Percentiles rank a stretch among this genome's conserved stretches.
These are phyloP conservation scores for Syritta pipiens DNA, from an alignment of 2,888 invertebrate species.

Conservation along the genomic window DNA sequence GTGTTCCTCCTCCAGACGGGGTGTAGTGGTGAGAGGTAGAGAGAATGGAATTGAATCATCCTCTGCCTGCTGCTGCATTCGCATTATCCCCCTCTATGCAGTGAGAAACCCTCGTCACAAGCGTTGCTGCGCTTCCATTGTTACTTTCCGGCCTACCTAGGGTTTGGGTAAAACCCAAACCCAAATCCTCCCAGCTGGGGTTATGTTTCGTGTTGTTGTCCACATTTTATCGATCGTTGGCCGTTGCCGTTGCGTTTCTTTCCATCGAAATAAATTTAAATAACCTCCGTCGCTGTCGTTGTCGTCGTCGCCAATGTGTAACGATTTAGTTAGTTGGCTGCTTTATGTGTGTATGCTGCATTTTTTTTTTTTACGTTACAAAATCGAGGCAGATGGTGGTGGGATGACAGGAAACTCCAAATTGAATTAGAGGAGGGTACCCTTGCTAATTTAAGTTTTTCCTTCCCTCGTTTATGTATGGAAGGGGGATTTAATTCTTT, in stretches of 20 bases:
- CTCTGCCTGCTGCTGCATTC: conserved; percentile 40
- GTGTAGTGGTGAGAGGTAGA: too few species aligned
- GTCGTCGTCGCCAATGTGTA: conserved; percentile 5
- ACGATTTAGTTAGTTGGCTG: too few species aligned
- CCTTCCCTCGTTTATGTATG: conserved; percentile 22
- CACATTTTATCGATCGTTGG: conserved; percentile 65
- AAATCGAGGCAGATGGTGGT: conserved; percentile 58
- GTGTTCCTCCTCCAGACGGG: conserved; percentile 45
- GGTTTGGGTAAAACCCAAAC: conserved; percentile 50
- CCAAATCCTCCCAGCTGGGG: conserved; percentile 61
- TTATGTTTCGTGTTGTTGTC: too few species aligned
- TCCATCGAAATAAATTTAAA: conserved; percentile 49
- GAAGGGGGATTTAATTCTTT: conserved; percentile 34
- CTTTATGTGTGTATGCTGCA: conserved; percentile 18
- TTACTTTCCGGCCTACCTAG: conserved; percentile 24
- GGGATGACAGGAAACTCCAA: conserved; percentile 68
- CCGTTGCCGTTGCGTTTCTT: conserved; percentile 39
- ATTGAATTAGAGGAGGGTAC: conserved; percentile 58
- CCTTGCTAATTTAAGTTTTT: conserved; percentile 68
- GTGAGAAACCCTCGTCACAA: neutral
- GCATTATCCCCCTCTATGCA: conserved; percentile 56
- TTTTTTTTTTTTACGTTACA: too few species aligned
- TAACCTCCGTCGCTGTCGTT: neutral
- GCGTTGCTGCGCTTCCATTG: conserved; percentile 8
- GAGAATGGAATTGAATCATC: too few species aligned